Evolutionary conservation across 2,888 invertebrate species (phyloP).

Genomic region (Athalia rosae): DNA sequence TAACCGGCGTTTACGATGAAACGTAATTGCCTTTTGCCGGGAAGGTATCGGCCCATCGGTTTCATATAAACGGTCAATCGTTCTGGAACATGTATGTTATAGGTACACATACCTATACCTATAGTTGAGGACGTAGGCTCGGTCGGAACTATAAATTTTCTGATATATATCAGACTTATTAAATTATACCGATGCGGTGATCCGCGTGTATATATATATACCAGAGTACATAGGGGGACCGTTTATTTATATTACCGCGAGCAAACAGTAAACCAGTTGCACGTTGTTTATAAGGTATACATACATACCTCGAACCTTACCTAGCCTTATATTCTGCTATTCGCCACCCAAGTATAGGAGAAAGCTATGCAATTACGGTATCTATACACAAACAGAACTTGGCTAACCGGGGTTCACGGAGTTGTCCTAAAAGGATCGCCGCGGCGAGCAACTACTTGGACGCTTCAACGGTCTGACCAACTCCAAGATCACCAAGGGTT

Average conservation of each 20-base stretch:
- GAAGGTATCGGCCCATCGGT: constrained; percentile 32
- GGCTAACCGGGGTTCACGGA: background rate
- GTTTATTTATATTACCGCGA: constrained; percentile 11
- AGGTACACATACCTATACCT: background rate
- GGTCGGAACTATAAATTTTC: constrained; percentile 43
- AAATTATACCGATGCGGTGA: constrained; percentile 41
- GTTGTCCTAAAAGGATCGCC: background rate
- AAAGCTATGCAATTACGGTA: constrained; percentile 9
- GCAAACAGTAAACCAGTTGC: constrained; percentile 42
- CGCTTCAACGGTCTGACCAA: background rate
- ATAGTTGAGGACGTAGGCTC: background rate
- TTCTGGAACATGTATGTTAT: background rate
- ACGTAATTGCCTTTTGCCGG: constrained; percentile 32
- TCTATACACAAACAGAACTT: constrained; percentile 2
- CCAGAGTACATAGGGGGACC: background rate
- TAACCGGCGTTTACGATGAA: constrained; percentile 36
- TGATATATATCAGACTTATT: constrained; percentile 46
- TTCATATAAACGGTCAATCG: constrained; percentile 34
- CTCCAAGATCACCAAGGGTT: background rate
- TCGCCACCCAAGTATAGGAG: constrained; percentile 27
- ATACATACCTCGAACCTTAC: background rate
- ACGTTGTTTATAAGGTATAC: background rate
- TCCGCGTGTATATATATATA: constrained; percentile 3
- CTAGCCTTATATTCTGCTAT: background rate
- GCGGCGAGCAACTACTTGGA: no score